Base-by-base conservation (phyloP, 2,888 invertebrate genomes). In the Orchestes rusci region DNA sequence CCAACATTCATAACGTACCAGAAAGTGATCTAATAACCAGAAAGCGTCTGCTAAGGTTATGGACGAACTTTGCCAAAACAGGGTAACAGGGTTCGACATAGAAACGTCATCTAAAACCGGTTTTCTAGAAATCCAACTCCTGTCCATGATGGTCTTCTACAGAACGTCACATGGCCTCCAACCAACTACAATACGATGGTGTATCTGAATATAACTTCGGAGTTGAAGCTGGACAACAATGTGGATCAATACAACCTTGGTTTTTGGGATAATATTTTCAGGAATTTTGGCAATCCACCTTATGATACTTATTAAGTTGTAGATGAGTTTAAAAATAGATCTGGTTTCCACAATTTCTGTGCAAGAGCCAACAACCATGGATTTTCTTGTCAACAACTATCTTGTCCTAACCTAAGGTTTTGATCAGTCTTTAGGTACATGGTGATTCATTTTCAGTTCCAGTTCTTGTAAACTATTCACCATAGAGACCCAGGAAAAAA, bases 81-180 rank as follows among this genome's bases (percentile, higher is more conserved):
- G 48, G 45, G 56, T 56, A 52, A 43, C 40, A 33, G 23, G 12
- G 15, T 31, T 15, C 19, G 20, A 30, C 13, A 20, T 32, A 5
- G 23, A 13, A 12, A 16, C 16, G 5, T 33, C n/a, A 16, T 13
- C 31, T 12, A 31, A 15, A 12, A 8, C 15, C 15, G 13, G 27
- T 31, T 33, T 44, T 52, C 13, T 16, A 60, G 60, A 31, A 63
- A 68, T 43, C 70, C 70, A 1, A 64, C 65, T 10, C 65, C 66
- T 1, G 39, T 48, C 1, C 40, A 30, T 19, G 45, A 43, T 3
- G 45, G 43, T 3, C 27, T 56, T 12, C 39, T 56, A 4, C 53
- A 57, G 32, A 52, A 53, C 36, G 39, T 57, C 13, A 51, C 39
- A 16, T 59, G 59, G 58, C 55, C 55, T 53, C 31, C 39, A 55